These are phyloP conservation scores for Chromis chromis DNA, from an alignment of 2,797 vertebrate genomes.

Conservation along the genomic window DNA sequence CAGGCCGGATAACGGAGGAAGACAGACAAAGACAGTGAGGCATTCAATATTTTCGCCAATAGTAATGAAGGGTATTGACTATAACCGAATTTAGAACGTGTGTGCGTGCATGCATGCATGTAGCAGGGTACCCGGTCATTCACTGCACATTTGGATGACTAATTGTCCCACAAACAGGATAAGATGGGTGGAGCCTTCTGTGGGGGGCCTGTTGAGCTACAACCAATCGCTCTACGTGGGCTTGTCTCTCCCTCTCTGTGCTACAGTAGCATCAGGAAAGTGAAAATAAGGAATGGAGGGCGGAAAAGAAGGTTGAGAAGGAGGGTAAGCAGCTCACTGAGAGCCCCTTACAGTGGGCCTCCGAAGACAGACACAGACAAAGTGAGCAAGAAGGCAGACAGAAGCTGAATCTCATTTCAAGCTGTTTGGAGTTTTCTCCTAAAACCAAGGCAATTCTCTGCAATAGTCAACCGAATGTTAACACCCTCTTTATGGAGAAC, in stretches of 20 bases:
- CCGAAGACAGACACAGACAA: conserved; percentile 64
- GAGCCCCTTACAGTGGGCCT: conserved; percentile 75
- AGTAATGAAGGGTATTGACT: conserved; percentile 26
- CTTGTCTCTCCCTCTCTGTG: conserved; percentile 60
- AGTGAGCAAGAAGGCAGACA: conserved; percentile 60
- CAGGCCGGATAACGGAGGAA: background rate
- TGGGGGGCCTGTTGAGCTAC: conserved; percentile 75
- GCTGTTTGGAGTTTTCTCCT: conserved; percentile 49
- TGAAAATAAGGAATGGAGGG: conserved; percentile 65
- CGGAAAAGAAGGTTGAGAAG: conserved; percentile 39
- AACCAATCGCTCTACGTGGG: conserved; percentile 74
- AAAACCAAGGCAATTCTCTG: conserved; percentile 37
- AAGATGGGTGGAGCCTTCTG: conserved; percentile 67
- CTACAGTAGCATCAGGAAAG: conserved; percentile 65
- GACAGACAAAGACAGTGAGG: conserved; percentile 10
- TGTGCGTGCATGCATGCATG: conserved; percentile 27
- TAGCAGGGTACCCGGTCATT: conserved; percentile 23
- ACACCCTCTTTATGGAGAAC: conserved; percentile 14
- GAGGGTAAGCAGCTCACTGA: conserved; percentile 57
- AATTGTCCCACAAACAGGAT: conserved; percentile 69
- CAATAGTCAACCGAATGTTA: conserved; percentile 36
- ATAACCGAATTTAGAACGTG: conserved; percentile 1
- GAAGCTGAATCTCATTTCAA: conserved; percentile 64
- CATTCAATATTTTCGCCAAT: conserved; percentile 28
- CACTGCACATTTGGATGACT: conserved; percentile 57